These are phyloP conservation scores for Anticlea derivata DNA, from an alignment of 2,888 invertebrate genomes.

Conservation along the genomic window DNA sequence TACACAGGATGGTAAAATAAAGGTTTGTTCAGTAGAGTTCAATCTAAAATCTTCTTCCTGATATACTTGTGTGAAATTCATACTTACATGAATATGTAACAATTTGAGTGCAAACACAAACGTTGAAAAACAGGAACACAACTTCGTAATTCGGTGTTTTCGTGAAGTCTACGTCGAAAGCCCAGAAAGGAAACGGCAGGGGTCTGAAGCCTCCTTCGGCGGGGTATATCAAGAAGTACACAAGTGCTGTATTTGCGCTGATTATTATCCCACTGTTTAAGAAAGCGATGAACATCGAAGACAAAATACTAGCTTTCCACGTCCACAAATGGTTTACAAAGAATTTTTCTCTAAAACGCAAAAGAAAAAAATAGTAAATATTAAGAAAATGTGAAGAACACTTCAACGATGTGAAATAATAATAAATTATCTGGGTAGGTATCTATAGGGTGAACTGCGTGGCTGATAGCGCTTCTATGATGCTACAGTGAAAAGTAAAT, in stretches of 20 bases:
- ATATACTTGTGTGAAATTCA: too few relatives aligned
- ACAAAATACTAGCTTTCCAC: constrained; percentile 13
- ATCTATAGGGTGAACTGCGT: too few relatives aligned
- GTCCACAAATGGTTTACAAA: constrained; percentile 26
- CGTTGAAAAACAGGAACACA: constrained; percentile 1
- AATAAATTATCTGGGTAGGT: too few relatives aligned
- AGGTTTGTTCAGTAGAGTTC: too few relatives aligned
- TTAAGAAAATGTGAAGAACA: too few relatives aligned
- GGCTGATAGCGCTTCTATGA: too few relatives aligned
- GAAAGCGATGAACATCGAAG: neutral
- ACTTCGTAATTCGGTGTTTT: constrained; percentile 21
- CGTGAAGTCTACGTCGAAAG: constrained; percentile 5
- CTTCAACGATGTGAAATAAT: too few relatives aligned
- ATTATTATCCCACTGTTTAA: constrained; percentile 11
- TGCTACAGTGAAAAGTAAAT: too few relatives aligned
- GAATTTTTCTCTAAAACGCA: constrained; percentile 25
- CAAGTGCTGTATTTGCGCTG: constrained; percentile 5
- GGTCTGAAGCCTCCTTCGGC: constrained; percentile 8
- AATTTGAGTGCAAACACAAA: constrained; percentile 5
- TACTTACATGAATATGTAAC: constrained; percentile 22
- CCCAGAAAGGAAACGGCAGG: constrained; percentile 23
- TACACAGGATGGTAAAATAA: too few relatives aligned
- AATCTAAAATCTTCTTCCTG: too few relatives aligned
- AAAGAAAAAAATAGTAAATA: too few relatives aligned
- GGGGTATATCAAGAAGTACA: neutral